phyloP scores from a whole-genome alignment of 2,797 vertebrate genomes.

The Merluccius polli region DNA sequence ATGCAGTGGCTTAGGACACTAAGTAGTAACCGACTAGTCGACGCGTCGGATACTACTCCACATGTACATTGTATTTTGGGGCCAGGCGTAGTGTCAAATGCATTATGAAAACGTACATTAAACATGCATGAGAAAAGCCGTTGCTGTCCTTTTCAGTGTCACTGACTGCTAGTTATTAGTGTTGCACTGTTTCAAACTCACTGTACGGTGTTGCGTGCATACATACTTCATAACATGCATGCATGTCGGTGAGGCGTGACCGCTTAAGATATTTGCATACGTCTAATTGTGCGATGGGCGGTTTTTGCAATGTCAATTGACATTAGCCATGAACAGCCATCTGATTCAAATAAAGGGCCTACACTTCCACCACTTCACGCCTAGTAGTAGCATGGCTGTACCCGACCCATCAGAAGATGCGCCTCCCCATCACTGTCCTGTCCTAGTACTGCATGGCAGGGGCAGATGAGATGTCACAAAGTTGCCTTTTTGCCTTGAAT shows the following conservation, averaged over 20 bases:
- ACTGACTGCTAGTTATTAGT: background rate
- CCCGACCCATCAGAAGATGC: constrained; percentile 28
- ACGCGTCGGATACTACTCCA: background rate
- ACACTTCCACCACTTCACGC: constrained; percentile 25
- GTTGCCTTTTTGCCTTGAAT: constrained; percentile 45
- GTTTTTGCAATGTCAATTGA: background rate
- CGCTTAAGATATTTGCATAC: background rate
- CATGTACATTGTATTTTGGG: background rate
- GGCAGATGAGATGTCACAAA: constrained; percentile 76
- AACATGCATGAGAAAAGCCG: background rate
- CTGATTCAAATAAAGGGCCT: background rate
- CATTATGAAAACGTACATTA: background rate
- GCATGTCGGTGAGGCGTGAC: background rate
- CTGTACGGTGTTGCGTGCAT: background rate
- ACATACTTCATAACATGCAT: background rate
- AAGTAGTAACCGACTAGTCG: too few relatives aligned
- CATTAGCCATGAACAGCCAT: background rate
- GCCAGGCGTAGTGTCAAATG: background rate
- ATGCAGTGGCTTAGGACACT: background rate
- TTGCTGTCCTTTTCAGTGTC: background rate
- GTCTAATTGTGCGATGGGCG: background rate
- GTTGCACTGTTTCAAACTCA: background rate
- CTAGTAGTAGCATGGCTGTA: constrained; percentile 33
- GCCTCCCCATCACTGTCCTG: constrained; percentile 1
- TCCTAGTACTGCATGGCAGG: constrained; percentile 56